phyloP scores from a whole-genome alignment of 2,113 vertebrate species.

The Tichodroma muraria region DNA sequence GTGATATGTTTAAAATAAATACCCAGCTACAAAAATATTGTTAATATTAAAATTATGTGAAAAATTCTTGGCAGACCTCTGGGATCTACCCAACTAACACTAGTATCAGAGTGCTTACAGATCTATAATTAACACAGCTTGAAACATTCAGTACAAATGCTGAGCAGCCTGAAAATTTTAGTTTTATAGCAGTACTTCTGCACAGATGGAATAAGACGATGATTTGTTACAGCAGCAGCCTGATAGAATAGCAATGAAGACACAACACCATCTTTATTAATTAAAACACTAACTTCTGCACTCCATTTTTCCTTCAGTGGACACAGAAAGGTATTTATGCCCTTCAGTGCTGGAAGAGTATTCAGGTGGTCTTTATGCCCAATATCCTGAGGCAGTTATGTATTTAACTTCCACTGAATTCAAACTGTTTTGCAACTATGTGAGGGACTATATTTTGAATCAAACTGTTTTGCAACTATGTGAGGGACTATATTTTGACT shows the following conservation, averaged over 20 bases:
- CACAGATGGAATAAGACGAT: not conserved
- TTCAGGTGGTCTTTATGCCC: not conserved
- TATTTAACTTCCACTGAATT: not conserved
- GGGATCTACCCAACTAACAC: not conserved
- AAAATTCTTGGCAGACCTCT: not conserved
- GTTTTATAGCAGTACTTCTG: constrained; percentile 8
- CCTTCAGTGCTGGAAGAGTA: not conserved
- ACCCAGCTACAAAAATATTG: not conserved
- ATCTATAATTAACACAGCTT: constrained; percentile 22
- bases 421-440: not conserved
- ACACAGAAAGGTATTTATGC: not conserved
- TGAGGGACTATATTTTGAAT: not conserved
- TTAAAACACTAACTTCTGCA: not conserved
- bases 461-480: not conserved
- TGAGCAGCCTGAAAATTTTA: not conserved
- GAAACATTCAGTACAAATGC: not conserved
- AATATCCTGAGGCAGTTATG: not conserved
- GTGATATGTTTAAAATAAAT: not conserved
- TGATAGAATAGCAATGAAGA: not conserved
- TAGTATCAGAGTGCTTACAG: not conserved
- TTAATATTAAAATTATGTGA: not conserved
- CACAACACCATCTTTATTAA: not conserved
- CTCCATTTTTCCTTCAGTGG: not conserved
- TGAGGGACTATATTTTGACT: not conserved
- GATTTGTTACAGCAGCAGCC: not conserved